Conservation (phyloP, 2,888 invertebrate genomes). For the Diadromus collaris region DNA sequence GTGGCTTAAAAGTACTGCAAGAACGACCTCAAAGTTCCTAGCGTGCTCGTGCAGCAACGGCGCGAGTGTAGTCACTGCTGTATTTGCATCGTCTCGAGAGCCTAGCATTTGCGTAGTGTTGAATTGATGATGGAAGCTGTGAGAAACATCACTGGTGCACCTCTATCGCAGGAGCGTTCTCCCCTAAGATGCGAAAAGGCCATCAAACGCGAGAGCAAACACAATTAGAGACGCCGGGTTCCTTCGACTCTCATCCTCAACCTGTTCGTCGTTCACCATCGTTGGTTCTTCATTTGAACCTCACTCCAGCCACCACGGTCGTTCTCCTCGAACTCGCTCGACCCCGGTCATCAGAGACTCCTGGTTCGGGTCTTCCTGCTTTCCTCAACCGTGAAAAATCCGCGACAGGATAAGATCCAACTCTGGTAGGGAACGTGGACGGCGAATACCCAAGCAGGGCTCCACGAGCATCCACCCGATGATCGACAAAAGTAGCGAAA, state of each 20-base stretch:
- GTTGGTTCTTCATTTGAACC: not conserved
- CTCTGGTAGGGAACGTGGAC: slow-evolving; percentile 16
- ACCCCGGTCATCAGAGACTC: not conserved
- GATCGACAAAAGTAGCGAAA: slow-evolving; percentile 41
- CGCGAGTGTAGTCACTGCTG: slow-evolving; percentile 4
- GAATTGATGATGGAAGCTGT: no score
- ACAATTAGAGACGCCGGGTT: slow-evolving; percentile 71
- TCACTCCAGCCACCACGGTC: not conserved
- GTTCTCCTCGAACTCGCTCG: not conserved
- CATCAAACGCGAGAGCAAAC: slow-evolving; percentile 73
- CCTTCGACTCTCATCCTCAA: not conserved
- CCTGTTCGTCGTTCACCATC: not conserved
- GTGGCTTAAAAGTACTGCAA: no score
- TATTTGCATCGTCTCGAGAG: slow-evolving; percentile 34
- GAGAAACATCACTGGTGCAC: not conserved
- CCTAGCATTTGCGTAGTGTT: slow-evolving; percentile 57
- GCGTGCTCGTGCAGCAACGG: slow-evolving; percentile 28
- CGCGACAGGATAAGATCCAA: not conserved
- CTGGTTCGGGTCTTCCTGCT: not conserved
- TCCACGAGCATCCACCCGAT: slow-evolving; percentile 45
- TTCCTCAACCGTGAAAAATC: not conserved
- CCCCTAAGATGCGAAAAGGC: not conserved
- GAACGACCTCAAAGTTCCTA: slow-evolving; percentile 60
- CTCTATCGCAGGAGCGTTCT: not conserved
- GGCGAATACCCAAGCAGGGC: slow-evolving; percentile 42